These are phyloP conservation scores for Notolabrus celidotus DNA, from an alignment of 2,797 vertebrate species.

Conservation along the genomic window DNA sequence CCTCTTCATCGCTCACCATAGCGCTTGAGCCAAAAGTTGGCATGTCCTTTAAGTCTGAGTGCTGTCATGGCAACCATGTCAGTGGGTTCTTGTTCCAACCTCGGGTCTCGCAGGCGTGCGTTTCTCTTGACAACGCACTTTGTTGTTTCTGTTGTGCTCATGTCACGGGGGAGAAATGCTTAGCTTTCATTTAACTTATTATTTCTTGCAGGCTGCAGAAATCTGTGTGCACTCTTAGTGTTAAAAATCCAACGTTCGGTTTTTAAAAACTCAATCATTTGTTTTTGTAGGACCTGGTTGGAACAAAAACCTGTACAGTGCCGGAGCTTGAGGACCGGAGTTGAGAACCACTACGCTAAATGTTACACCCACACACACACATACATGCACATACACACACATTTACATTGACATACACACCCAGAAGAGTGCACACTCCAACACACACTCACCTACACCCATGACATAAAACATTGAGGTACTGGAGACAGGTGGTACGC, in stretches of 20 bases:
- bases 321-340: constrained; percentile 91
- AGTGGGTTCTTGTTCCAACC: constrained; percentile 91
- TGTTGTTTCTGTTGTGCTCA: constrained; percentile 85
- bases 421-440: constrained; percentile 46
- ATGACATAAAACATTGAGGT: constrained; percentile 83
- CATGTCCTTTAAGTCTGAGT: constrained; percentile 67
- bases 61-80: constrained; percentile 73
- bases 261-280: constrained; percentile 90
- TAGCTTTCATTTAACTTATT: constrained; percentile 74
- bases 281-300: constrained; percentile 92
- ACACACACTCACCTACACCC: constrained; percentile 47
- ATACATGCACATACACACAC: constrained; percentile 49
- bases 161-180: constrained; percentile 81
- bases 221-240: constrained; percentile 85
- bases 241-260: constrained; percentile 77
- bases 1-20: constrained; percentile 52
- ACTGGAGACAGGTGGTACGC: constrained; percentile 83
- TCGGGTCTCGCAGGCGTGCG: constrained; percentile 84
- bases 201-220: constrained; percentile 81
- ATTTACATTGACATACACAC: constrained; percentile 50
- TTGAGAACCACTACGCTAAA: constrained; percentile 91
- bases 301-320: constrained; percentile 92
- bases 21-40: constrained; percentile 63
- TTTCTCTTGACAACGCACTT: constrained; percentile 76
- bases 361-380: constrained; percentile 72